phyloP scores from a whole-genome alignment of 2,113 vertebrate species.

The Raja brachyura region DNA sequence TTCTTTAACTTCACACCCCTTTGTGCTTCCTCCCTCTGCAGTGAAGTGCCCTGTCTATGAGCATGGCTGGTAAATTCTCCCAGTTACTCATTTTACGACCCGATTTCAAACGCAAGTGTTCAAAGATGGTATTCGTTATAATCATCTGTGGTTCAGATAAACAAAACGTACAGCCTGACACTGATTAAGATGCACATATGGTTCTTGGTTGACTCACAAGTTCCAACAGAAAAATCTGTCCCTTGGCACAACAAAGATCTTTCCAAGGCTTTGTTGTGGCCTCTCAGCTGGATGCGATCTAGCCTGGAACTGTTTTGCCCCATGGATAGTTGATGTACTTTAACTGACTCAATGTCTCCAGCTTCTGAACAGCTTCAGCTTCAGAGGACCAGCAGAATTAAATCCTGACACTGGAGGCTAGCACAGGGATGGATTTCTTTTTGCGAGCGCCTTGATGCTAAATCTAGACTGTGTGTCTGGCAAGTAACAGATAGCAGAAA shows the following conservation, averaged over 20 bases:
- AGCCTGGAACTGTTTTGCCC: neutral
- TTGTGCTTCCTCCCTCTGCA: neutral
- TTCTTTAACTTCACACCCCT: neutral
- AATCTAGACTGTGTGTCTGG: neutral
- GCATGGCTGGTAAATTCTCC: neutral
- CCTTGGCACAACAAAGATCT: neutral
- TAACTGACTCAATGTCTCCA: neutral
- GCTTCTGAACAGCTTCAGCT: neutral
- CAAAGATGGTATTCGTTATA: conserved; percentile 22
- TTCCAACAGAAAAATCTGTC: neutral
- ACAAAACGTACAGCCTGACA: neutral
- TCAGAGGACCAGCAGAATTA: neutral
- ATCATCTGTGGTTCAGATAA: neutral
- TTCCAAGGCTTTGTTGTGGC: neutral
- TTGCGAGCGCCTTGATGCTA: neutral
- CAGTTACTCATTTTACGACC: neutral
- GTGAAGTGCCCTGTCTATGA: neutral
- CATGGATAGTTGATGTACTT: neutral
- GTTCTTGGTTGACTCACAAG: neutral
- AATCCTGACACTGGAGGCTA: neutral
- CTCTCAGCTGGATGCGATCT: neutral
- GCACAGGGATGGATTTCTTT: neutral
- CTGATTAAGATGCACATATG: neutral
- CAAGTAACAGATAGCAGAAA: neutral
- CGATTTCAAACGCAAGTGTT: neutral